Evolutionary conservation across 2,888 invertebrate species (phyloP), one percentile per base, ranked within the genome.

Genomic region (Lycia hirtaria): DNA sequence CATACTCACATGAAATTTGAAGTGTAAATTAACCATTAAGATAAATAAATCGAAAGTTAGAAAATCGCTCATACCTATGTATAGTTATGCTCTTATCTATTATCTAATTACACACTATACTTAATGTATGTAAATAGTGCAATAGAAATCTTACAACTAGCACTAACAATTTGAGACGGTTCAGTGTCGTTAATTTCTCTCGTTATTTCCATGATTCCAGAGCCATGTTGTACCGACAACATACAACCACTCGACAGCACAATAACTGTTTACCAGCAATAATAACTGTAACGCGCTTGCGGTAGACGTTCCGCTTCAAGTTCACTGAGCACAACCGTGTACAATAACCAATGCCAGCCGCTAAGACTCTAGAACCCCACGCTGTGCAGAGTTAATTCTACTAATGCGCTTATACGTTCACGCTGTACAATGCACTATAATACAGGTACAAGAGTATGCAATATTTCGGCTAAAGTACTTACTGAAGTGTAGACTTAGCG

Each of bases 241-340:
- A 28, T 52, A 49, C 32, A 51, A 32, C 26, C 56, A 15, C 44
- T 44, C 47, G 56, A 28, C 35, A 44, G 38, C 47, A 59, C 60
- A 53, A 56, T 62, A 60, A 53, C 55, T 56, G 58, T 38, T 60
- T 57, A 57, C 51, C 52, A 62, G 56, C 57, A 38, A 55, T 51
- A 44, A 45, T 68, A 68, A 66, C 66, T 60, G 65, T 65, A 69
- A 57, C 41, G 56, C 37, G 50, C 55, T 41, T 60, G 60, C 45
- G 38, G 37, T 63, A 65, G 69, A 69, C 73, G 70, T 72, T 71
- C 68, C 68, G 72, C 68, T 69, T 68, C 64, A 65, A 70, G 73
- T 67, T 75, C 73, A 72, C 65, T 69, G 70, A 67, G 68, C 68
- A 70, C 61, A 60, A 55, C 69, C 69, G 71, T 77, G 73, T 74